These are phyloP conservation scores for Agrotis segetum DNA, from an alignment of 2,888 invertebrate genomes.

Conservation along the genomic window DNA sequence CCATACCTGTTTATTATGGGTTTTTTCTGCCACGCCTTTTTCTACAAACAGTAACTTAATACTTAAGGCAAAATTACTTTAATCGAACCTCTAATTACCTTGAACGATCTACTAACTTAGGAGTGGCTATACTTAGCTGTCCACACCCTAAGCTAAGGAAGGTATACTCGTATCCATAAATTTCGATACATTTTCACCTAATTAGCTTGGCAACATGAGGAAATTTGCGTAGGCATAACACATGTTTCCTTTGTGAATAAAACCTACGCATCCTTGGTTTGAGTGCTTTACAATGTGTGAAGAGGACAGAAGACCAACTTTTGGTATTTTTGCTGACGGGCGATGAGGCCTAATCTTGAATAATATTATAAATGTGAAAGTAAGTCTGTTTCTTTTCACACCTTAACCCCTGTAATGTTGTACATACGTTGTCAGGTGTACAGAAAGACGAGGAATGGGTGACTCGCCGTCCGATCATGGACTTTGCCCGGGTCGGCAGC, in stretches of 20 bases:
- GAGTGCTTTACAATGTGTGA: constrained; percentile 1
- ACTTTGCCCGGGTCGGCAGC: too few relatives aligned
- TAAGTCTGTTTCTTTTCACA: too few relatives aligned
- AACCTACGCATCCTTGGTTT: constrained; percentile 34
- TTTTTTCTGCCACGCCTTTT: constrained; percentile 3
- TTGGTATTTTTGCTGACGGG: too few relatives aligned
- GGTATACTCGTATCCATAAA: constrained; percentile 31
- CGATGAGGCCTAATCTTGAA: too few relatives aligned
- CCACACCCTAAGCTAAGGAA: constrained; percentile 38
- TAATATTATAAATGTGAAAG: too few relatives aligned
- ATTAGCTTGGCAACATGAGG: constrained; percentile 11
- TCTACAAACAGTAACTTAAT: constrained; percentile 27
- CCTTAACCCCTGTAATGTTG: too few relatives aligned
- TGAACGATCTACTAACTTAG: constrained; percentile 38
- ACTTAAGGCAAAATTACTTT: constrained; percentile 36
- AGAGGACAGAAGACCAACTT: constrained; percentile 8
- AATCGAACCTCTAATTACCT: constrained; percentile 53
- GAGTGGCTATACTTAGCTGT: constrained; percentile 38
- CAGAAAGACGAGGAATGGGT: too few relatives aligned
- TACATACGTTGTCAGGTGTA: too few relatives aligned
- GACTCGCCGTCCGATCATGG: too few relatives aligned
- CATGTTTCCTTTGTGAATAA: constrained; percentile 26
- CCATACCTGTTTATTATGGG: too few relatives aligned
- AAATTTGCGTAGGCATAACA: constrained; percentile 37
- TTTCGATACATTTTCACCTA: constrained; percentile 39